A percentile compares a stretch with the other conserved stretches of the same genome.
These are phyloP conservation scores for Metacarcinus magister DNA, from an alignment of 2,888 invertebrate genomes.

Conservation along the genomic window DNA sequence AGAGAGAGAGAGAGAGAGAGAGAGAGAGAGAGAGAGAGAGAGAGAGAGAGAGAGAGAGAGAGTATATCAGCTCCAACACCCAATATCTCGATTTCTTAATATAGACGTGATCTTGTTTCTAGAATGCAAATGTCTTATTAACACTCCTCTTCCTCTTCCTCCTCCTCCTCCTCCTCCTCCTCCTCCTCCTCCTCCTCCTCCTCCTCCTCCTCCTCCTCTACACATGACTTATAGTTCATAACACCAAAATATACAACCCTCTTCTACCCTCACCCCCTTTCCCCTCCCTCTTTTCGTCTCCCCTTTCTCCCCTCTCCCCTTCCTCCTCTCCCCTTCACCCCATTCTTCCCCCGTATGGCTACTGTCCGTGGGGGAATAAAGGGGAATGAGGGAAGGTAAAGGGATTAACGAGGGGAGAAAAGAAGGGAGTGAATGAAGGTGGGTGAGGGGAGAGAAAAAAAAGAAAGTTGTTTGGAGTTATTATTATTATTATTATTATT, in stretches of 20 bases:
- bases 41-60: constrained; percentile 27
- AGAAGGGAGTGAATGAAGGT: neutral
- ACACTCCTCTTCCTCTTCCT: neutral
- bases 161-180: constrained; percentile 16
- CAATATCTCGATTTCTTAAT: constrained; percentile 15
- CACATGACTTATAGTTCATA: neutral
- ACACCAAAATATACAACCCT: neutral
- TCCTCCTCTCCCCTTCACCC: no score
- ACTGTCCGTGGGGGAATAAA: neutral
- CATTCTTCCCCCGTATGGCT: neutral
- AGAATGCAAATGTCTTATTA: neutral
- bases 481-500: neutral
- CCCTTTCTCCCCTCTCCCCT: neutral
- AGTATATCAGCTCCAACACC: neutral
- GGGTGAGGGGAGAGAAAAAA: neutral
- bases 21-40: neutral
- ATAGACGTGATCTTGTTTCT: neutral
- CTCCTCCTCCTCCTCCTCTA: neutral
- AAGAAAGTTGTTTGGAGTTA: neutral
- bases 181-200: neutral
- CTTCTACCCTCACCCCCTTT: neutral
- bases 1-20: constrained; percentile 12
- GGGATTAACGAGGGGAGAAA: neutral
- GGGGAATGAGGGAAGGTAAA: neutral
- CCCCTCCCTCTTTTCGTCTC: neutral